Evolutionary conservation across 2,113 vertebrate species (phyloP), one percentile per base, ranked within the genome.

Genomic region (Macheiramphus alcinus): DNA sequence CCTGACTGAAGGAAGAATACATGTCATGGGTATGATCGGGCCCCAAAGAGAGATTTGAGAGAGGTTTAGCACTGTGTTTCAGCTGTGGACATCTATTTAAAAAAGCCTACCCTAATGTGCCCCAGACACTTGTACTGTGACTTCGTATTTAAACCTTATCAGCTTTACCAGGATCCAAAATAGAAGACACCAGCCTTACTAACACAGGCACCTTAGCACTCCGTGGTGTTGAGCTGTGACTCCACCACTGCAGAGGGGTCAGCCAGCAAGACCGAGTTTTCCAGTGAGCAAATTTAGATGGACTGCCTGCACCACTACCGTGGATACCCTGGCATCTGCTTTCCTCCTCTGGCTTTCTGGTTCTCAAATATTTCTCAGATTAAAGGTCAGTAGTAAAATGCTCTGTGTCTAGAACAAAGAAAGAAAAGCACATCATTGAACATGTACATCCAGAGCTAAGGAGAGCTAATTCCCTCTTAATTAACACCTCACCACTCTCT

Each of bases 131-230:
- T 87, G 21, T 22, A 40, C 32, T 9, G 52, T 84, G 65, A 72
- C 65, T 87, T 91, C 76, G 66, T 87, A 66, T 68, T 96, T 91
- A 87, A 91, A 65, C 61, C 66, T 96, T 96, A 97, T 97, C 96
- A 72, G 70, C 52, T 61, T 72, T 66, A 72, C 61, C 73, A 91
- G n/a, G 16, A 43, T 61, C 83, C 65, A 87, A 87, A 97, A 97
- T 79, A 97, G 96, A 83, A 72, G 76, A 23, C 56, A 93, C 25
- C 21, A 84, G 73, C 23, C 34, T 61, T 25, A 29, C 17, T 68
- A 48, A 26, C 70, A 42, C 0, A 0, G 66, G 71, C 2, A 0
- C 71, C 53, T 59, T 23, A 47, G 40, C 96, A 73, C 93, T 79
- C 42, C 0, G 1, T 16, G 70, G 88, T 95, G 95, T 93, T 93